A percentile compares a stretch with the other conserved stretches of the same genome.
Conservation (phyloP, 1,140 invertebrate genomes). For the Zaprionus africanus region DNA sequence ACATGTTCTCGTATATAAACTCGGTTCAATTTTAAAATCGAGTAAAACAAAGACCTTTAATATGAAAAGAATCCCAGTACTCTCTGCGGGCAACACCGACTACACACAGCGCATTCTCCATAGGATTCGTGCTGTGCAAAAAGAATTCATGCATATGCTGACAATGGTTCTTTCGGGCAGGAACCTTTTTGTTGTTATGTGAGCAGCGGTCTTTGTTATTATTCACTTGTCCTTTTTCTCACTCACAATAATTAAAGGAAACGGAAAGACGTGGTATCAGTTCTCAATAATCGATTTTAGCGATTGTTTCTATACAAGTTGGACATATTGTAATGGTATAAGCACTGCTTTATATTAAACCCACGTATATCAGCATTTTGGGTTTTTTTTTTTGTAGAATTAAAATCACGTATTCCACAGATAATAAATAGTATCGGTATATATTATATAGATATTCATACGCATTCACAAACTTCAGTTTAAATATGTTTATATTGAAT, state of each 20-base stretch:
- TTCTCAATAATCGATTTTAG: too few species aligned
- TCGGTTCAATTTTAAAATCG: neutral
- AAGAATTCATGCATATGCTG: conserved; percentile 50
- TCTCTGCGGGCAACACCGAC: conserved; percentile 28
- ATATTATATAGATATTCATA: neutral
- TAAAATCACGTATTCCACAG: neutral
- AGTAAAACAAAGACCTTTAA: neutral
- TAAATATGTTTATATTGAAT: neutral
- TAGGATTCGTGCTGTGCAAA: conserved; percentile 1
- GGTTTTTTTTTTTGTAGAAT: neutral
- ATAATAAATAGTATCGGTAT: too few species aligned
- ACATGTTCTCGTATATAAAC: neutral
- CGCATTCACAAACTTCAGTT: neutral
- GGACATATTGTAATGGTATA: too few species aligned
- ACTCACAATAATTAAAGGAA: conserved; percentile 18
- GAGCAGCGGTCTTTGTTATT: conserved; percentile 57
- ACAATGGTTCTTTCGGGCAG: neutral
- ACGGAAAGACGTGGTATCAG: neutral
- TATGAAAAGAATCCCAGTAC: neutral
- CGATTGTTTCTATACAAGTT: too few species aligned
- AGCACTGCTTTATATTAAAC: too few species aligned
- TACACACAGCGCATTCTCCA: conserved; percentile 33
- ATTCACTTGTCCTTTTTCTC: conserved; percentile 63
- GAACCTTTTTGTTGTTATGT: conserved; percentile 33
- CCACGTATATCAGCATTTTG: neutral